Conservation (phyloP, 1,140 invertebrate species). For the Arctopsyche grandis region DNA sequence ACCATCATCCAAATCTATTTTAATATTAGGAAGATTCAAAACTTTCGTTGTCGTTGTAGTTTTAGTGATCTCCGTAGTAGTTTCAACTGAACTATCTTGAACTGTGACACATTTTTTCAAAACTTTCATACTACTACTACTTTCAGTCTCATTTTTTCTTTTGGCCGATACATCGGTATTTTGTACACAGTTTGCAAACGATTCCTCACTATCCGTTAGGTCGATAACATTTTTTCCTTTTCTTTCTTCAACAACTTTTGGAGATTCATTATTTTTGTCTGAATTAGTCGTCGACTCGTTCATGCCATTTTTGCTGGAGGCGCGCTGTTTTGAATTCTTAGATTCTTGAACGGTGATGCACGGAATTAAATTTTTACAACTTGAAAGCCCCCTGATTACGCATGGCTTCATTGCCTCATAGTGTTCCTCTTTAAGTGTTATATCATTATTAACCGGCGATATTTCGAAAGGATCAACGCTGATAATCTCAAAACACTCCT, state of each 20-base stretch:
- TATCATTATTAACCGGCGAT: neutral
- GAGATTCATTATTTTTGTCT: neutral
- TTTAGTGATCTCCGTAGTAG: neutral
- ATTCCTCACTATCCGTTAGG: neutral
- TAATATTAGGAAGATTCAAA: neutral
- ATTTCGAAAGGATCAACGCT: conserved; percentile 23
- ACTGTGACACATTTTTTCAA: neutral
- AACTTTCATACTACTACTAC: neutral
- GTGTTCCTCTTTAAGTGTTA: neutral
- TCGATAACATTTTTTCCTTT: neutral
- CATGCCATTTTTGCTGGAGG: neutral
- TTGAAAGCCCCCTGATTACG: neutral
- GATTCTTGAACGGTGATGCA: neutral
- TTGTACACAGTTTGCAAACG: too few species aligned
- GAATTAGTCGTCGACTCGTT: too few species aligned
- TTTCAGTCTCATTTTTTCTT: neutral
- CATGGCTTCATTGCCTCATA: neutral
- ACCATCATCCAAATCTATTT: neutral
- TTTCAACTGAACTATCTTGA: neutral
- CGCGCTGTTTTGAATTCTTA: neutral
- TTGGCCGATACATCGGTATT: neutral
- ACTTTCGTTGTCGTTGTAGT: neutral
- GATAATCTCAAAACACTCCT: conserved; percentile 29
- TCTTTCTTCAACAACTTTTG: too few species aligned
- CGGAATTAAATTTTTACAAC: neutral